phyloP scores from a whole-genome alignment of 1,140 invertebrate genomes.

The Mycetomoellerius zeteki region DNA sequence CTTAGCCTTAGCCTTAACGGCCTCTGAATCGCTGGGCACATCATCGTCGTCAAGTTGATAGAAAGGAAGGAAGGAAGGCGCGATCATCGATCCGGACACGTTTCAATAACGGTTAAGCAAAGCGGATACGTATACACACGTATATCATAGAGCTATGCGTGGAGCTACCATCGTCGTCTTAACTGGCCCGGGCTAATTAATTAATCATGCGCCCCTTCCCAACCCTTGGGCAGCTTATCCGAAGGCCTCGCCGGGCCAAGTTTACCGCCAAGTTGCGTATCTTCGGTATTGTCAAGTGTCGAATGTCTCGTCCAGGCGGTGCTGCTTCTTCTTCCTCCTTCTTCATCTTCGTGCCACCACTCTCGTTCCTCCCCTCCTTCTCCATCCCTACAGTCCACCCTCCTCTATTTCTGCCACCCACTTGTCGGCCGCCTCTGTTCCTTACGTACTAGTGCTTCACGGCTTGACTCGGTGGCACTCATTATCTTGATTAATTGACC shows the following conservation, averaged over 20 bases:
- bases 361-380: conserved; percentile 9
- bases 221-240: conserved; percentile 85
- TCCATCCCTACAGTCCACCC: conserved; percentile 51
- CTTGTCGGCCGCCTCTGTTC: conserved; percentile 49
- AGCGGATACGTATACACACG: conserved; percentile 41
- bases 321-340: conserved; percentile 74
- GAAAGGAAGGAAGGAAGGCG: conserved; percentile 28
- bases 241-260: conserved; percentile 83
- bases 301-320: conserved; percentile 85
- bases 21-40: conserved; percentile 2
- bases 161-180: conserved; percentile 73
- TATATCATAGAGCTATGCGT: conserved; percentile 47
- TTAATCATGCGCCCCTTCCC: conserved; percentile 84
- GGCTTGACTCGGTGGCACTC: conserved; percentile 83
- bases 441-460: conserved; percentile 69
- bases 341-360: conserved; percentile 70
- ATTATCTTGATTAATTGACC: conserved; percentile 88
- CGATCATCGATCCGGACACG: conserved; percentile 63
- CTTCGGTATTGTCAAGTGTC: conserved; percentile 86
- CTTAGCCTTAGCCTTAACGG: conserved; percentile 5
- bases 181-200: conserved; percentile 86
- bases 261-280: conserved; percentile 86
- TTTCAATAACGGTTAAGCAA: conserved; percentile 61
- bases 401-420: conserved; percentile 66
- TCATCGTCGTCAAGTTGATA: conserved; percentile 21